Evolutionary conservation across 2,888 invertebrate genomes (phyloP).

Genomic region (Synanthedon andrenaeformis): DNA sequence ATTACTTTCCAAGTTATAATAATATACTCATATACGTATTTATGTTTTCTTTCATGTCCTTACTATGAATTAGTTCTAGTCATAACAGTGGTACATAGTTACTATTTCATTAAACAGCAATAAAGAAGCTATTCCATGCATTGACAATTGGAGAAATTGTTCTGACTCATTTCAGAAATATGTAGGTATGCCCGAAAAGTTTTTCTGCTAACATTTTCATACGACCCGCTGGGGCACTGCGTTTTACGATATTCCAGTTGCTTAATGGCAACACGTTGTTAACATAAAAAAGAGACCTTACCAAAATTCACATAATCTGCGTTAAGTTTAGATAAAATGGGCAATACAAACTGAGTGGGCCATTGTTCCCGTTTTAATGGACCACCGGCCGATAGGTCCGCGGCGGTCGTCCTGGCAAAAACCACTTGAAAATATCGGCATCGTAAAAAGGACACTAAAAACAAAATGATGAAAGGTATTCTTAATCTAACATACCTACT

Average conservation of each 20-base stretch:
- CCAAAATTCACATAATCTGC: conserved; percentile 54
- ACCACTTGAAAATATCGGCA: conserved; percentile 39
- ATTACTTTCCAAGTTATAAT: too few relatives aligned
- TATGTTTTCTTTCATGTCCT: too few relatives aligned
- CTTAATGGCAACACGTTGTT: conserved; percentile 29
- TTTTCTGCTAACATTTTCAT: too few relatives aligned
- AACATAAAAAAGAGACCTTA: conserved; percentile 6
- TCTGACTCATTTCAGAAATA: too few relatives aligned
- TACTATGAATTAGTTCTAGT: too few relatives aligned
- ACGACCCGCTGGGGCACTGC: too few relatives aligned
- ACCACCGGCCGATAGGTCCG: conserved; percentile 47
- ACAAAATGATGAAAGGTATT: conserved; percentile 16
- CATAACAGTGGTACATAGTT: too few relatives aligned
- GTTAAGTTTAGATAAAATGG: conserved; percentile 61
- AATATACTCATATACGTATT: too few relatives aligned
- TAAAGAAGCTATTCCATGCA: too few relatives aligned
- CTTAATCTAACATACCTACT: conserved; percentile 21
- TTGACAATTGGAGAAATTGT: too few relatives aligned
- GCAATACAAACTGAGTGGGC: conserved; percentile 52
- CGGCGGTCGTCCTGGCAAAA: conserved; percentile 44
- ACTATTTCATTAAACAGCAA: too few relatives aligned
- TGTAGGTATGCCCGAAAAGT: too few relatives aligned
- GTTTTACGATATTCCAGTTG: conserved; percentile 3
- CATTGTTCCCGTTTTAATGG: conserved; percentile 63
- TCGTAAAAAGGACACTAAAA: conserved; percentile 51